These are phyloP conservation scores for Vanessa tameamea DNA, from an alignment of 1,140 invertebrate genomes.

Conservation along the genomic window DNA sequence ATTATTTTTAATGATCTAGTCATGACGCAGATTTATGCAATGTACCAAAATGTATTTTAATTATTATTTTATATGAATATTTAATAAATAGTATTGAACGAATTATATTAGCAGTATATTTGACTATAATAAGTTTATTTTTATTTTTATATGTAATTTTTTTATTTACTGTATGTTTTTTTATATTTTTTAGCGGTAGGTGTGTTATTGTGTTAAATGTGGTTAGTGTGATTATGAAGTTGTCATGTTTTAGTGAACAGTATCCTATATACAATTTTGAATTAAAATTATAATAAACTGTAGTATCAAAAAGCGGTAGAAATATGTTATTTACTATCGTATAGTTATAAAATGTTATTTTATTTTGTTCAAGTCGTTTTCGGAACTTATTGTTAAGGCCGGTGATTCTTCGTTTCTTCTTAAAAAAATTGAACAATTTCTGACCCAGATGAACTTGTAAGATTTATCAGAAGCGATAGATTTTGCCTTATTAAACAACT, in stretches of 20 bases:
- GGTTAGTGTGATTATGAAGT: too few species aligned
- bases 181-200: too few species aligned
- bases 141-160: too few species aligned
- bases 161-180: too few species aligned
- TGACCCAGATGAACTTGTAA: slow-evolving; percentile 37
- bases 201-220: too few species aligned
- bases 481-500: slow-evolving; percentile 27
- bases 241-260: too few species aligned
- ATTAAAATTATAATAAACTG: too few species aligned
- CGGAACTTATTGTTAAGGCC: slow-evolving; percentile 19
- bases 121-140: too few species aligned
- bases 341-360: slow-evolving; percentile 1
- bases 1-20: slow-evolving; percentile 23
- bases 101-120: background rate
- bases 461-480: slow-evolving; percentile 19
- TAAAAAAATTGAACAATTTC: slow-evolving; percentile 40
- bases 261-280: too few species aligned
- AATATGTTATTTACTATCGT: too few species aligned
- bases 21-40: background rate
- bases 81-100: too few species aligned
- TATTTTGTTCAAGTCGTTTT: slow-evolving; percentile 33
- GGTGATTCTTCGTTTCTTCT: slow-evolving; percentile 33
- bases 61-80: background rate
- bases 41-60: slow-evolving; percentile 11
- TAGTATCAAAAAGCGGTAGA: too few species aligned